Base-by-base conservation (phyloP, 2,888 invertebrate genomes). In the Leptothorax acervorum region DNA sequence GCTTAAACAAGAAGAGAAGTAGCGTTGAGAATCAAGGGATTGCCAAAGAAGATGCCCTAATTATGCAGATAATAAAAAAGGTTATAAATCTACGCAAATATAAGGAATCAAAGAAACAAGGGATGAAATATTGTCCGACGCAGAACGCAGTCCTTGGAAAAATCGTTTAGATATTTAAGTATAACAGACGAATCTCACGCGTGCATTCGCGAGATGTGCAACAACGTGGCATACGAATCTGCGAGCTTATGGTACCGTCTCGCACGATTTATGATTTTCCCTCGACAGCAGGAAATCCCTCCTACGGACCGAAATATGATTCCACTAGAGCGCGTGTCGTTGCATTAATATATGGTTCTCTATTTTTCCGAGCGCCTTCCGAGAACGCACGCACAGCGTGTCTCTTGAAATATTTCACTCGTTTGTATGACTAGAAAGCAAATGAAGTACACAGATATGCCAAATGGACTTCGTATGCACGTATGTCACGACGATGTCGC, bases 201-300 rank as follows among this genome's bases (percentile, higher is more conserved):
- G 39, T 23, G 35, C 45, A 11, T 45, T n/a, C 55, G 55, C 60
- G 39, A 18, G 71, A 79, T 35, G 35, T 48, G 18, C 48, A 48
- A 79, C 71, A 70, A 51, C 70, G 23, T 79, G 35, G 28, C 31
- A 68, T 60, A 60, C 39, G 48, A 81, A 81, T 81, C 60, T 62
- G 39, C 39, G 60, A 62, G 71, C 79, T 62, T 81, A 81, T 60
- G 28, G 48, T 39, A 60, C 71, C 12, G 28, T 81, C 71, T 62
- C 79, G 70, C 48, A 81, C 71, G 79, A 81, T 81, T 71, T 78
- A 81, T 71, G 79, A 81, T 71, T 81, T 81, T 71, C 48, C 18
- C 71, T 60, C 71, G 71, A 71, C 79, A 48, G 28, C 60, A 8
- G 48, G 39, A 71, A 81, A 81, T 71, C 79, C 71, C 48, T 48